Conservation (phyloP, 53 echinoderm and acorn worm species). For the Glandiceps talaboti region DNA sequence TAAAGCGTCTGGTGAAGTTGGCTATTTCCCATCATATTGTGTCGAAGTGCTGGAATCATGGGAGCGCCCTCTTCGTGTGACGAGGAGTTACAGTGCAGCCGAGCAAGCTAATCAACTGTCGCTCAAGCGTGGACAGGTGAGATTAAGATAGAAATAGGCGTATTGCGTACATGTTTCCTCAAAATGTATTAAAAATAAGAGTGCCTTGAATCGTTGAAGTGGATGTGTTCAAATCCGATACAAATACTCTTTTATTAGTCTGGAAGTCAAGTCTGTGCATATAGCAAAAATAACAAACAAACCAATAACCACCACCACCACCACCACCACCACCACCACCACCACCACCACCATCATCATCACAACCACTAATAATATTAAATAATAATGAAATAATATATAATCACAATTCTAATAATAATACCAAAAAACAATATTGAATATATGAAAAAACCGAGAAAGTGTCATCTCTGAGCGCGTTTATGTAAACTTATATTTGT, state of each 20-base stretch:
- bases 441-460: no score
- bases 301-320: background rate
- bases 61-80: conserved; percentile 67
- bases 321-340: background rate
- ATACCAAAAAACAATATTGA: no score
- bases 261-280: background rate
- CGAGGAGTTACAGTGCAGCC: conserved; percentile 40
- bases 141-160: no score
- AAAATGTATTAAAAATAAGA: no score
- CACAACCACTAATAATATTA: no score
- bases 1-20: background rate
- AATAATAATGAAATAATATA: no score
- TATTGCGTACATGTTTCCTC: no score
- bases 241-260: background rate
- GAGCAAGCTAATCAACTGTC: conserved; percentile 54
- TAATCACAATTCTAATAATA: no score
- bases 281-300: background rate
- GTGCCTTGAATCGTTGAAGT: no score
- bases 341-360: background rate
- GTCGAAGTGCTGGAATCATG: conserved; percentile 63
- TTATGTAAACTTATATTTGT: no score
- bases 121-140: conserved; percentile 79
- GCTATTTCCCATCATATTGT: conserved; percentile 89
- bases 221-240: no score
- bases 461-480: no score